A percentile compares a stretch with the other conserved stretches of the same genome.
Conservation (phyloP, 2,797 vertebrate species). For the Cercopithecus mitis region DNA sequence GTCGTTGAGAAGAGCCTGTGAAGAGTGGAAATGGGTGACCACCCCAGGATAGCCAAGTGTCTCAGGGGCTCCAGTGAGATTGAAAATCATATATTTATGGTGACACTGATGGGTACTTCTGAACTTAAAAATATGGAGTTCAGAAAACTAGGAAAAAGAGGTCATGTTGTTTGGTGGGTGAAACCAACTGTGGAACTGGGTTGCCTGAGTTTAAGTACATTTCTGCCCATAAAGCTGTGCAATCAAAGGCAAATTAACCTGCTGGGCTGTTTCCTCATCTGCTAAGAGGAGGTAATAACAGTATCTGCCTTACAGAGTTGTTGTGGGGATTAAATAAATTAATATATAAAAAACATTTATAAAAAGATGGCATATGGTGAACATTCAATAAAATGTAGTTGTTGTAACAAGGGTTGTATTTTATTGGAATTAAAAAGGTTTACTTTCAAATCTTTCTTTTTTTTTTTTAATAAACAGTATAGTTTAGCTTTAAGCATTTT, state of each 20-base stretch:
- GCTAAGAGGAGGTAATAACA: background rate
- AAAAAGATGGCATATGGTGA: background rate
- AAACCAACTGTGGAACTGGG: background rate
- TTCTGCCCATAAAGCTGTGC: background rate
- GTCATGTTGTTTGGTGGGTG: background rate
- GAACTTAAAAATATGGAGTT: background rate
- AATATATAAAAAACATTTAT: background rate
- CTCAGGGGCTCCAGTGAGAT: background rate
- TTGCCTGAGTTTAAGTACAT: background rate
- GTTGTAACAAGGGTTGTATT: background rate
- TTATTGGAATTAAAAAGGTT: background rate
- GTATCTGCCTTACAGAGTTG: background rate
- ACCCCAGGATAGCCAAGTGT: background rate
- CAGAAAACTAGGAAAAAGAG: background rate
- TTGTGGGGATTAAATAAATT: background rate
- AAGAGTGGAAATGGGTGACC: background rate
- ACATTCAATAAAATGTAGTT: background rate
- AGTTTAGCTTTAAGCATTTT: constrained; percentile 27
- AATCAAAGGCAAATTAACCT: background rate
- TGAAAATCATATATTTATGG: background rate
- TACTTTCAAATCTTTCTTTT: constrained; percentile 6
- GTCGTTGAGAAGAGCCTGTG: background rate
- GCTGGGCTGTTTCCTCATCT: background rate
- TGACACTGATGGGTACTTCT: background rate
- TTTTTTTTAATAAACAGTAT: background rate